These are phyloP conservation scores for Melinaea menophilus DNA, from an alignment of 2,888 invertebrate genomes.

Conservation along the genomic window DNA sequence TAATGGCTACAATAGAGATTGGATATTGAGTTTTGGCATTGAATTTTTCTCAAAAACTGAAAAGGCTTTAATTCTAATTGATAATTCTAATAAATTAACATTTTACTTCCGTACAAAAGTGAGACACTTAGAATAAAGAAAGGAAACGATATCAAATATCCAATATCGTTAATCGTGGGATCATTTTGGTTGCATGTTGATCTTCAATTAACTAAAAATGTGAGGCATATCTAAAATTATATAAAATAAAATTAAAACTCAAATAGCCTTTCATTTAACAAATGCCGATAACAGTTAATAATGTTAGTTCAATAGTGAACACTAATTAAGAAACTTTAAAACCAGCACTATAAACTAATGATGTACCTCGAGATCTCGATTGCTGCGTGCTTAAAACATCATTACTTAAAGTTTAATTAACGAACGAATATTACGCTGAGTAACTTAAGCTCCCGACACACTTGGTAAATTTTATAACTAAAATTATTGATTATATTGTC, in stretches of 20 bases:
- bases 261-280: too few relatives aligned
- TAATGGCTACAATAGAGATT: slow-evolving; percentile 19
- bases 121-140: too few relatives aligned
- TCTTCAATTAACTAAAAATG: too few relatives aligned
- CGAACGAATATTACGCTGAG: slow-evolving; percentile 21
- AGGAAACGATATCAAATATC: too few relatives aligned
- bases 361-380: slow-evolving; percentile 28
- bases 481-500: too few relatives aligned
- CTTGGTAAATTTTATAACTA: not conserved
- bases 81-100: not conserved
- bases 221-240: too few relatives aligned
- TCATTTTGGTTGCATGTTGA: too few relatives aligned
- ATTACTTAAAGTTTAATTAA: slow-evolving; percentile 45
- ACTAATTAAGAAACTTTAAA: not conserved
- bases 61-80: not conserved
- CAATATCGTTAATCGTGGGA: too few relatives aligned
- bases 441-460: not conserved
- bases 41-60: slow-evolving; percentile 10
- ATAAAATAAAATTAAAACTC: too few relatives aligned
- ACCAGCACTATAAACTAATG: not conserved
- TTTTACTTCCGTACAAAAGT: not conserved
- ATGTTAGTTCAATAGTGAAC: not conserved
- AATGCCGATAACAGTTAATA: not conserved
- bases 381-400: slow-evolving; percentile 30
- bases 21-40: slow-evolving; percentile 11